These are phyloP conservation scores for Chrysaora quinquecirrha DNA, from an alignment of 30 jellyfish, hydroid and myxozoan genomes.

Conservation along the genomic window DNA sequence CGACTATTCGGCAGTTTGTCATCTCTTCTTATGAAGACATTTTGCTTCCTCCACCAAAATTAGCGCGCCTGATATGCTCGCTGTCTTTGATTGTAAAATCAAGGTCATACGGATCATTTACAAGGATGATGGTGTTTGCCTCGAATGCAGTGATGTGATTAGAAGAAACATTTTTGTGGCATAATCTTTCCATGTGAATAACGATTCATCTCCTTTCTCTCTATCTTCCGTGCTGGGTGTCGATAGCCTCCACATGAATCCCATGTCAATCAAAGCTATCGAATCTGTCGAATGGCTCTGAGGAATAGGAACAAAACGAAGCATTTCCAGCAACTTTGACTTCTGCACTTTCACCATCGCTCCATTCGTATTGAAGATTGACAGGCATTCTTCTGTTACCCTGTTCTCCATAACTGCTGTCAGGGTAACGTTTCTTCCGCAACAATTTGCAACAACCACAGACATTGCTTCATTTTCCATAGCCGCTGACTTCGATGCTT, in stretches of 20 bases:
- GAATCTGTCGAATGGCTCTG: conserved; percentile 32
- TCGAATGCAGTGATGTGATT: conserved; percentile 9
- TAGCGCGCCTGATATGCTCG: conserved; percentile 38
- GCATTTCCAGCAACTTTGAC: conserved; percentile 50
- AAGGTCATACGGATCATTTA: conserved; percentile 56
- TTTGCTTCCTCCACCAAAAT: conserved; percentile 33
- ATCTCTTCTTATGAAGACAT: conserved; percentile 15
- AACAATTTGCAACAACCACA: conserved; percentile 48
- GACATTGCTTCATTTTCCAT: conserved; percentile 58
- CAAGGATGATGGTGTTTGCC: conserved; percentile 47
- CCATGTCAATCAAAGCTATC: conserved; percentile 29
- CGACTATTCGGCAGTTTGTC: conserved; percentile 33
- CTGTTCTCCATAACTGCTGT: conserved; percentile 52
- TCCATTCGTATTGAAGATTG: conserved; percentile 46
- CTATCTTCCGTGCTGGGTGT: conserved; percentile 16
- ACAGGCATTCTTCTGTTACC: conserved; percentile 55
- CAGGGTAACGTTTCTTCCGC: conserved; percentile 48
- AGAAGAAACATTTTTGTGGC: conserved; percentile 26
- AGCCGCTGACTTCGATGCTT: conserved; percentile 49
- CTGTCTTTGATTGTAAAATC: conserved; percentile 14
- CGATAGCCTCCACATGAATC: conserved; percentile 5
- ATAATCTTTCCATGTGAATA: conserved; percentile 33
- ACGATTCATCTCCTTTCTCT: conserved; percentile 34
- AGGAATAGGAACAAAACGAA: conserved; percentile 21
- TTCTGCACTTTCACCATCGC: conserved; percentile 49